Evolutionary conservation across 2,888 invertebrate genomes (phyloP).

Genomic region (Isotomurus palustris): DNA sequence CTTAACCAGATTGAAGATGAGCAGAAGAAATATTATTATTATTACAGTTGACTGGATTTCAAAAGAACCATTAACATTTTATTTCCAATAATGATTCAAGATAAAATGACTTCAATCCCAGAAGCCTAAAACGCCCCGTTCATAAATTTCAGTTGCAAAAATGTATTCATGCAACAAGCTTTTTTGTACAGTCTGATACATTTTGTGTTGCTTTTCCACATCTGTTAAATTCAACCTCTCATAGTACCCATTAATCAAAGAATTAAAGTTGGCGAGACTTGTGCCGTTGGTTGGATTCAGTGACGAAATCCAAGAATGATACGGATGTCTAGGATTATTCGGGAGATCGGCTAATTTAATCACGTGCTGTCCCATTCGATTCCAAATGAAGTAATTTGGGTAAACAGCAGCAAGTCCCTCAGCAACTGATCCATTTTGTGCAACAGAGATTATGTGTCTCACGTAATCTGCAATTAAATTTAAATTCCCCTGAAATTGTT

Average conservation of each 20-base stretch:
- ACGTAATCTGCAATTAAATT: constrained; percentile 4
- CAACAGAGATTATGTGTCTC: background rate
- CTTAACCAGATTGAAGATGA: no score
- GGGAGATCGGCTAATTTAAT: background rate
- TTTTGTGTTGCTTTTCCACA: background rate
- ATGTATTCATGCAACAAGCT: background rate
- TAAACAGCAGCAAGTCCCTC: background rate
- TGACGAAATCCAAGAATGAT: background rate
- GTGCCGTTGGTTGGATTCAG: background rate
- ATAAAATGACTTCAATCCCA: no score
- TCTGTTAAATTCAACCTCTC: background rate
- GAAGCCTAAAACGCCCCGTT: background rate
- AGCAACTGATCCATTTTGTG: background rate
- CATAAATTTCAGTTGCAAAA: constrained; percentile 1
- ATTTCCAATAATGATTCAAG: no score
- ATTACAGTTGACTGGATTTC: no score
- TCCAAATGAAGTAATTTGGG: background rate
- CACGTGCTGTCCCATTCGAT: background rate
- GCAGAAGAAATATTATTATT: no score
- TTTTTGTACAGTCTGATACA: background rate
- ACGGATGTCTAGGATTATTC: background rate
- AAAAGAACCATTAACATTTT: no score
- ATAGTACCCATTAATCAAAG: background rate
- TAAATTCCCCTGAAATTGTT: background rate
- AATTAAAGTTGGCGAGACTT: background rate